Base-by-base conservation (phyloP, 2,113 vertebrate species). In the Anguilla rostrata region DNA sequence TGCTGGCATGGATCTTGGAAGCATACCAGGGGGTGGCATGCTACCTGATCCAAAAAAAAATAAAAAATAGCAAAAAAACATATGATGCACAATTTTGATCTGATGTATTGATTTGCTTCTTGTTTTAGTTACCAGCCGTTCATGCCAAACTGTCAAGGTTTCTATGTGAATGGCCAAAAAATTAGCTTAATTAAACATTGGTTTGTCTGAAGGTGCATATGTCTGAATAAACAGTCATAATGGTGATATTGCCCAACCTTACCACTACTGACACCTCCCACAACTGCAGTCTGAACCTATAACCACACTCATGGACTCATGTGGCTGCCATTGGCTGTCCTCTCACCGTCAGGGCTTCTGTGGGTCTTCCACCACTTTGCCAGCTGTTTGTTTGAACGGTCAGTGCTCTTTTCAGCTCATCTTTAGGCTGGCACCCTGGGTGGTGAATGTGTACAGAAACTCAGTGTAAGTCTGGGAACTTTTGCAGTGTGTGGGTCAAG, bases 51-150 rank as follows among this genome's bases (percentile, higher is more conserved):
- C 46, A 78, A 79, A 46, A 78, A 87, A 71, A 84, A 84, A 63
- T 83, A 78, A 39, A 88, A 87, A 85, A 66, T 94, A 92, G 93
- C 89, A 89, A 86, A 85, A 34, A 34, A 34, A 1, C 34, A 34
- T 34, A 90, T 89, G 82, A 86, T 92, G 84, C 92, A 93, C 91
- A 94, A 94, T 95, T 95, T 94, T 92, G 87, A 91, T 91, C 90
- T 94, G 94, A 95, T 95, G 94, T 94, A 95, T 94, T 93, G 90
- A 94, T 92, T 93, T 92, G 91, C 91, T 91, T 92, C 89, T 86
- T 91, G 89, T 91, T 89, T 87, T 81, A 16, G 29, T 41, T 83
- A 71, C 66, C 82, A 9, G 83, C 34, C 40, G 40, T 8, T 84
- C n/a, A 14, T 92, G 92, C 91, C 94, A 93, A 89, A 88, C 82